Base-by-base conservation (phyloP, 2,113 vertebrate species). In the Candoia aspera region DNA sequence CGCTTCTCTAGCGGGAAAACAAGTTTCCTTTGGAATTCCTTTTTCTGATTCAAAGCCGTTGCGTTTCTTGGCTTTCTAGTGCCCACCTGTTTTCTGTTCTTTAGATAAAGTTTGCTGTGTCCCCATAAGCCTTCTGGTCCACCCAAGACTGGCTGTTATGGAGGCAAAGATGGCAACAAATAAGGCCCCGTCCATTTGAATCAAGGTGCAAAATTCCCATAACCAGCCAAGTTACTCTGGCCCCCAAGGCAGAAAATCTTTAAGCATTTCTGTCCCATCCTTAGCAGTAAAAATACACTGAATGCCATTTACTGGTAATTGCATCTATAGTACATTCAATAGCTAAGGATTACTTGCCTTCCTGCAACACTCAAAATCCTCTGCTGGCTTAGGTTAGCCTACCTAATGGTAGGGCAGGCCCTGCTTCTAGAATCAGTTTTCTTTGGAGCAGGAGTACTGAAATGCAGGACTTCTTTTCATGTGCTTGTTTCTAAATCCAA, bases 21-120 rank as follows among this genome's bases (percentile, higher is more conserved):
- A 0, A 0, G 0, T 0, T 21, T 29, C 53, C 19, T 55, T 1
- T 9, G 1, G 9, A 46, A 33, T 2, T 10, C 84, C n/a, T 73
- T 53, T 26, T 13, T 24, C 10, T 49, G 83, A 49, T 84, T 83
- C 19, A 83, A 49, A 21, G 37, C 79, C 3, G 19, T 24, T 21
- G 24, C 37, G 8, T 84, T 46, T 49, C 46, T 49, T 46, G 42
- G 83, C 0, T 0, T 21, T 21, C 4, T 5, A 1, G 0, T 0
- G 4, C 11, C 58, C 3, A 0, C 0, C 2, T 10, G 42, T 54
- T 89, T 86, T 49, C 4, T 84, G 29, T 33, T 42, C 2, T 33
- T 55, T 17, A 33, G 49, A 46, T 37, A 42, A 42, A 79, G 19
- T 9, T 46, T 55, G 49, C 8, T 73, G 68, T 37, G 85, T 87